Base-by-base conservation (phyloP, 2,113 vertebrate genomes). In the Daubentonia madagascariensis region DNA sequence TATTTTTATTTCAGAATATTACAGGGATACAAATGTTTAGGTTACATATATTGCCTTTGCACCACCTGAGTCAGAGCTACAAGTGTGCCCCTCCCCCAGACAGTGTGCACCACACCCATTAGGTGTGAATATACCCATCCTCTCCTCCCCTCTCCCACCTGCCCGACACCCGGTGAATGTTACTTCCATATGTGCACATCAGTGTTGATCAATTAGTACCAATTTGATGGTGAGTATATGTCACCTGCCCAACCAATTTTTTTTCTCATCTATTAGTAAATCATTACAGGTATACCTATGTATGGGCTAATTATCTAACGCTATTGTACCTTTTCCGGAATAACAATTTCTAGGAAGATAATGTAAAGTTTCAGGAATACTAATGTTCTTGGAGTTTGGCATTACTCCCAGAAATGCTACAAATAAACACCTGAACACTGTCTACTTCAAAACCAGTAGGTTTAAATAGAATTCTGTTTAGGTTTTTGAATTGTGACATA, bases 381-480 rank as follows among this genome's bases (percentile, higher is more conserved):
- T 96, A 85, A 93, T 96, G 63, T 52, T 93, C 45, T 79, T 73
- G 25, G 35, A 30, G n/a, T 30, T 92, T 98, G 93, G 48, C 90
- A 52, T 57, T 92, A 72, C 85, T 85, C 18, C 97, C 76, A 95
- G 61, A 52, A 17, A 1, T 85, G 86, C 75, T 81, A 32, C 37
- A 97, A 48, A 68, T 72, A 85, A 65, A 65, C 59, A 37, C 67
- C 86, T 93, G 81, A 97, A 84, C 30, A 59, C 6, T 86, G 37
- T 54, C 5, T 43, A 1, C 9, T 91, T 94, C 91, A 96, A 63
- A 98, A 92, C 0, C 63, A 96, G 75, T 37, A 63, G 48, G 30
- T 94, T 96, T 91, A 95, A 97, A 96, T 81, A 94, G 80, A 95
- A 87, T 85, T 94, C 73, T 90, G 32, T 78, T 94, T 91, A 93